Percentiles rank a stretch among this genome's conserved stretches.
Conservation (phyloP, 2,113 vertebrate genomes). For the Hystrix brachyura region DNA sequence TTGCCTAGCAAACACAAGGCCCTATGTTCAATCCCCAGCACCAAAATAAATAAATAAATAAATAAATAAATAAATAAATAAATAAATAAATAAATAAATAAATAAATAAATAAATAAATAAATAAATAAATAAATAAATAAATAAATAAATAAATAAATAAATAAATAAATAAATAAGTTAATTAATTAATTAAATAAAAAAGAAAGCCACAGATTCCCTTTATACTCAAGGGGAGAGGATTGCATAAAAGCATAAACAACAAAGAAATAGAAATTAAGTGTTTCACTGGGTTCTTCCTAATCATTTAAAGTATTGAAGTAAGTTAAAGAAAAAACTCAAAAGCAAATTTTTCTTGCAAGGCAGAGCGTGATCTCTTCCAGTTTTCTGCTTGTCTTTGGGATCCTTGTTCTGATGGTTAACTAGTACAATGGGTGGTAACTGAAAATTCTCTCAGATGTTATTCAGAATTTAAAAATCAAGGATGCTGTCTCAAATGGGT, state of each 20-base stretch:
- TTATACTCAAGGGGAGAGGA: neutral
- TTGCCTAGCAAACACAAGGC: too few species aligned
- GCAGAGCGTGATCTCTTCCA: neutral
- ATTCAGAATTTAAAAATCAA: neutral
- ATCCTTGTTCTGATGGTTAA: neutral
- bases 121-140: neutral
- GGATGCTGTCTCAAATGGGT: neutral
- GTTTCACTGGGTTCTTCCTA: neutral
- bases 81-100: too few species aligned
- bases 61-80: too few species aligned
- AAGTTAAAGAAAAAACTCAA: conserved; percentile 1
- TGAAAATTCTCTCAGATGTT: neutral
- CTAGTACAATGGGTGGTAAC: neutral
- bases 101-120: too few species aligned
- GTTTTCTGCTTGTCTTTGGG: neutral
- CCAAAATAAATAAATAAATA: neutral
- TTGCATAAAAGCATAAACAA: neutral
- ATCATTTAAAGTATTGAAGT: neutral
- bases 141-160: too few species aligned
- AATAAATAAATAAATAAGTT: too few species aligned
- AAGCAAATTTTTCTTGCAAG: neutral
- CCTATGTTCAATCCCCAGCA: too few species aligned
- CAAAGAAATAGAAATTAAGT: neutral
- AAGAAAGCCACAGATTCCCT: neutral
- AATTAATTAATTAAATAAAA: too few species aligned